Conservation (phyloP, 2,888 invertebrate species). For the Cylindroiulus punctatus region DNA sequence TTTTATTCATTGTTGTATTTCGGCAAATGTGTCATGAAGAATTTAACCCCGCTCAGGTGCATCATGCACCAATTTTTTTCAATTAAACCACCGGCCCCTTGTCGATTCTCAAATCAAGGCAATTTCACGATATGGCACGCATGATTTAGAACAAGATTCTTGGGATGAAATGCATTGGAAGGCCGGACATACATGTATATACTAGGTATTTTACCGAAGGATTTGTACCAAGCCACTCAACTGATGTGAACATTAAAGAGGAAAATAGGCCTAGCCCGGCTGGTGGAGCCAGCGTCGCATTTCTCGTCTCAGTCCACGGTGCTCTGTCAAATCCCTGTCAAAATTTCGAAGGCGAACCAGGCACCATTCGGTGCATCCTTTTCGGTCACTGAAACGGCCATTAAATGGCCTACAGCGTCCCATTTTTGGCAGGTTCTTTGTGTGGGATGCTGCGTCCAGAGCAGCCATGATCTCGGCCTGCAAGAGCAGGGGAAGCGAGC, state of each 20-base stretch:
- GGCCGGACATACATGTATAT: too few relatives aligned
- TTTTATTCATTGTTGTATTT: too few relatives aligned
- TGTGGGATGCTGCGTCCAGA: background rate
- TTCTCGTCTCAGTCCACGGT: background rate
- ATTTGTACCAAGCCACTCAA: too few relatives aligned
- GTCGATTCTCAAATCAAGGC: too few relatives aligned
- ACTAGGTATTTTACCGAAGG: background rate
- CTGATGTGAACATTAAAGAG: background rate
- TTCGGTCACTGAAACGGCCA: background rate
- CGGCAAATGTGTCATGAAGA: too few relatives aligned
- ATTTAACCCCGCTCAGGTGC: too few relatives aligned
- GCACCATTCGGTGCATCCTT: background rate
- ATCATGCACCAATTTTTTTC: too few relatives aligned
- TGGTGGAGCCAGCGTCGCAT: background rate
- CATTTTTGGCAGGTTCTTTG: constrained; percentile 21
- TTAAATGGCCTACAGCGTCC: background rate
- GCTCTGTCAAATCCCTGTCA: background rate
- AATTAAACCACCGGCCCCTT: background rate
- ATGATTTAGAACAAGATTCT: too few relatives aligned
- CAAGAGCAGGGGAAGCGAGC: background rate
- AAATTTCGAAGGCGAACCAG: background rate
- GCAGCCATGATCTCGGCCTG: background rate
- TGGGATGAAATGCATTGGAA: too few relatives aligned
- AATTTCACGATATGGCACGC: too few relatives aligned
- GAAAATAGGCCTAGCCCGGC: background rate